phyloP scores from a whole-genome alignment of 2,888 invertebrate genomes.

The Cephus rjabovi region DNA sequence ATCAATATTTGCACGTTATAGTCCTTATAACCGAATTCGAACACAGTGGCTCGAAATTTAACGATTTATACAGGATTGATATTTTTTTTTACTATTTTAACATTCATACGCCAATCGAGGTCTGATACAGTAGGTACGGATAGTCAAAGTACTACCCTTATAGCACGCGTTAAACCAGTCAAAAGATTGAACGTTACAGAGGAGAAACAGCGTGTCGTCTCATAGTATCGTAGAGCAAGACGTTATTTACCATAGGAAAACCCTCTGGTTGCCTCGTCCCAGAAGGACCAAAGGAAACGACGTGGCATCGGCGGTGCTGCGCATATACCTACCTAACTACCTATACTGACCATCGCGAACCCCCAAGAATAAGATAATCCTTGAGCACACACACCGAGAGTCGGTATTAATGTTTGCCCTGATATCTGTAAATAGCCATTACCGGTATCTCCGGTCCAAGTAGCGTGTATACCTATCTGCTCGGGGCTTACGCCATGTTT shows the following conservation, averaged over 20 bases:
- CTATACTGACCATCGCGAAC: slow-evolving; percentile 38
- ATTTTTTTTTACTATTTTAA: neutral
- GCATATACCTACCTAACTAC: neutral
- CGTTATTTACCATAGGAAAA: slow-evolving; percentile 19
- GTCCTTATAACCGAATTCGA: neutral
- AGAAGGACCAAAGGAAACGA: slow-evolving; percentile 29
- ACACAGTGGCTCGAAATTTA: neutral
- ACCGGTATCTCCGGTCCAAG: slow-evolving; percentile 38
- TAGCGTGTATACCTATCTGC: slow-evolving; percentile 34
- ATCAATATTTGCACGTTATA: neutral
- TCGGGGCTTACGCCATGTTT: slow-evolving; percentile 53
- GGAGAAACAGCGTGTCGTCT: neutral
- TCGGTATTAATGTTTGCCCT: slow-evolving; percentile 65
- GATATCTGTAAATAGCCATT: slow-evolving; percentile 64
- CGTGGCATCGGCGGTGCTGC: neutral
- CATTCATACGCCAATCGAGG: neutral
- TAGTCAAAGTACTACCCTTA: neutral
- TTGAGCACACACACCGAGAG: slow-evolving; percentile 49
- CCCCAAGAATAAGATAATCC: slow-evolving; percentile 64
- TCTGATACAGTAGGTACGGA: neutral
- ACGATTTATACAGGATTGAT: neutral
- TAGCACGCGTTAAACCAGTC: neutral
- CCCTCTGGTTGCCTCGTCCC: slow-evolving; percentile 15
- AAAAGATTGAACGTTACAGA: neutral
- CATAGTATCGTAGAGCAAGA: neutral